Evolutionary conservation across 1,140 invertebrate species (phyloP).

Genomic region (Cotesia chilonis): DNA sequence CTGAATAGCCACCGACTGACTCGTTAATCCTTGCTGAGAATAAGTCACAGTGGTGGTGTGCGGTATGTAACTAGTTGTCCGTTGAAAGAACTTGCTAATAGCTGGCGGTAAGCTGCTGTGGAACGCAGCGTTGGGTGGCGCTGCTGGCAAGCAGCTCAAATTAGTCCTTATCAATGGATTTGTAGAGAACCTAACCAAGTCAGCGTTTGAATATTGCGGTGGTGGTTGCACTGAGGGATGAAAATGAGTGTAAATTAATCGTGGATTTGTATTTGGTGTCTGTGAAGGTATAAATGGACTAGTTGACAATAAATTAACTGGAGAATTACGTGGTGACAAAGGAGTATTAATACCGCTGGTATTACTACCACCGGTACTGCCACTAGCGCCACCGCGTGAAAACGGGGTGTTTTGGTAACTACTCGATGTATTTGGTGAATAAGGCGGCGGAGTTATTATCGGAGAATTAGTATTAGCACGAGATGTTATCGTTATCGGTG

Average conservation of each 20-base stretch:
- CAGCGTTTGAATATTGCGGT: constrained; percentile 54
- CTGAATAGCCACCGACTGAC: constrained; percentile 55
- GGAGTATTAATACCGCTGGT: constrained; percentile 49
- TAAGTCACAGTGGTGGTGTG: constrained; percentile 49
- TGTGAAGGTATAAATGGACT: constrained; percentile 69
- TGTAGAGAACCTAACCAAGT: constrained; percentile 50
- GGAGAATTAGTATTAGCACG: constrained; percentile 49
- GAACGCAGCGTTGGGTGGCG: constrained; percentile 60
- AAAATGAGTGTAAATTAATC: constrained; percentile 62
- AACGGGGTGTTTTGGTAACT: constrained; percentile 58
- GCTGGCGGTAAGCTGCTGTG: constrained; percentile 62
- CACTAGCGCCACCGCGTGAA: constrained; percentile 32
- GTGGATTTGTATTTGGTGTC: constrained; percentile 66
- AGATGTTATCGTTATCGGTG: constrained; percentile 59
- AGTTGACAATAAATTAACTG: constrained; percentile 62
- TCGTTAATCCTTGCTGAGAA: constrained; percentile 33
- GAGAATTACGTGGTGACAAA: constrained; percentile 56
- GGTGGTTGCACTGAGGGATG: constrained; percentile 42
- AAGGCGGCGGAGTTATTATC: constrained; percentile 62
- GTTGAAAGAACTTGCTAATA: constrained; percentile 61
- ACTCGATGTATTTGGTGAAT: constrained; percentile 59
- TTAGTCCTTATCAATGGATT: constrained; percentile 56
- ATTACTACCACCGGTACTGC: too few species aligned
- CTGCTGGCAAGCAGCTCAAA: constrained; percentile 42
- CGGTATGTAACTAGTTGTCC: constrained; percentile 56